Percentiles rank a stretch among this genome's conserved stretches.
phyloP scores from a whole-genome alignment of 2,888 invertebrate genomes.

The Piscicola geometra region DNA sequence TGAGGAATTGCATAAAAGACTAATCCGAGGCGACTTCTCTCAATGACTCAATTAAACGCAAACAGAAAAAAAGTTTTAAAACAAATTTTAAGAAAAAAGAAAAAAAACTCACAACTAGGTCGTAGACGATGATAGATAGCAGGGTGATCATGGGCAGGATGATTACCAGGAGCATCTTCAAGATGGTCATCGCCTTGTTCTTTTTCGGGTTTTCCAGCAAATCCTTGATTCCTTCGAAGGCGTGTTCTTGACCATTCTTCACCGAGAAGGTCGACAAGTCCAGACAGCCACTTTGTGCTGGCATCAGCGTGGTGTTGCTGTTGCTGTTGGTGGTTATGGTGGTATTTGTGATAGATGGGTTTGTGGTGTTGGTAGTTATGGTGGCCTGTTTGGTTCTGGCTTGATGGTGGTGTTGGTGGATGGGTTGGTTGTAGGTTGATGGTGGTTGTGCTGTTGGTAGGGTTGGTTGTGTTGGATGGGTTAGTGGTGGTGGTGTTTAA shows the following conservation, averaged over 20 bases:
- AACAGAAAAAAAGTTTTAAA: too few species aligned
- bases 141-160: background rate
- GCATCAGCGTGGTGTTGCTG: background rate
- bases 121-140: background rate
- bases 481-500: background rate
- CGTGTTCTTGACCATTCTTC: background rate
- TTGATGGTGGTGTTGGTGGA: background rate
- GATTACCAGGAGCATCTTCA: background rate
- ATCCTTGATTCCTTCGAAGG: background rate
- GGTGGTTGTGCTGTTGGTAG: background rate
- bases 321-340: too few species aligned
- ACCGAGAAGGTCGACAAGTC: background rate
- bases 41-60: too few species aligned
- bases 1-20: too few species aligned
- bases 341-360: background rate
- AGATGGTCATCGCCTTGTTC: background rate
- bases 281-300: background rate
- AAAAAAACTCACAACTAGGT: background rate
- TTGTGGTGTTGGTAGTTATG: background rate
- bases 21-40: too few species aligned
- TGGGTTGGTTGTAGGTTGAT: background rate
- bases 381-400: background rate
- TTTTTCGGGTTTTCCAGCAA: background rate
- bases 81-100: too few species aligned
- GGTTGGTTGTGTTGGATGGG: background rate